Evolutionary conservation across 2,113 vertebrate genomes (phyloP).

Genomic region (Sus scrofa): T2T-Sscrofa CM000819.6:34797501-34798000

Average conservation of each 20-base stretch:
- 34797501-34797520: not conserved
- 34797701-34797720: slow-evolving; percentile 6
- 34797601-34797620: not conserved
- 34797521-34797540: not conserved
- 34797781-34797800: not conserved
- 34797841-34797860: not conserved
- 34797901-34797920: not conserved
- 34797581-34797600: not conserved
- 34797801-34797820: not conserved
- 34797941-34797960: not conserved
- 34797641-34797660: not conserved
- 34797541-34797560: not conserved
- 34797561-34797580: not conserved
- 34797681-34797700: not conserved
- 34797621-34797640: not conserved
- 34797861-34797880: not conserved
- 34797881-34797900: not conserved
- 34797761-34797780: slow-evolving; percentile 4
- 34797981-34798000: not conserved
- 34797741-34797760: not conserved
- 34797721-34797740: not conserved
- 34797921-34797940: not conserved
- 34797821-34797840: not conserved
- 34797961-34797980: not conserved
- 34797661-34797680: not conserved